A percentile compares a stretch with the other conserved stretches of the same genome.
These are phyloP conservation scores for Sialis lutaria DNA, from an alignment of 2,888 invertebrate species.

Conservation along the genomic window DNA sequence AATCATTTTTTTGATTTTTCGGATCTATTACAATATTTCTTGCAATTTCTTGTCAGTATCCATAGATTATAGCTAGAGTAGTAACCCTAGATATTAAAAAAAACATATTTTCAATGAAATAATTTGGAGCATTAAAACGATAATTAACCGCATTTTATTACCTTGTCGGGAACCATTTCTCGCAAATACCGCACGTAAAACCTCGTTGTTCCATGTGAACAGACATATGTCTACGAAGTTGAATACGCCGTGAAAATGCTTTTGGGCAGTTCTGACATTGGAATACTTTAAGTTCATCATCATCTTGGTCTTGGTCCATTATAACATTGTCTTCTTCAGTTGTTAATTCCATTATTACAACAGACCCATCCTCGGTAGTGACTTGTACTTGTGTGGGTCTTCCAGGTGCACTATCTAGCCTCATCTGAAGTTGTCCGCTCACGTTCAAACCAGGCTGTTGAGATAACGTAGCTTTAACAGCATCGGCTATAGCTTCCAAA, in stretches of 20 bases:
- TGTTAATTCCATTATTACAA: constrained; percentile 27
- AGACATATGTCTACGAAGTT: constrained; percentile 40
- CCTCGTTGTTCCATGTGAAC: constrained; percentile 40
- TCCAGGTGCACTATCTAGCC: constrained; percentile 14
- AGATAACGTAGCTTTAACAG: constrained; percentile 19
- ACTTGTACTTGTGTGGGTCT: constrained; percentile 21
- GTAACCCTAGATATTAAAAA: too few species aligned
- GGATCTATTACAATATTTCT: too few species aligned
- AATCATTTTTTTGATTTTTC: too few species aligned
- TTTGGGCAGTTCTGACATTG: constrained; percentile 44
- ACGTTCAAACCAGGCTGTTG: constrained; percentile 17
- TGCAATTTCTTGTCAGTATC: too few species aligned
- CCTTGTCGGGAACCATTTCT: constrained; percentile 45
- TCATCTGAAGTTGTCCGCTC: constrained; percentile 22
- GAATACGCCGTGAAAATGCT: constrained; percentile 39
- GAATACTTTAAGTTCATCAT: constrained; percentile 30
- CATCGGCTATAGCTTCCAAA: constrained; percentile 24
- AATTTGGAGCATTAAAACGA: too few species aligned
- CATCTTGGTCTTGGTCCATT: constrained; percentile 14
- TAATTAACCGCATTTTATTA: too few species aligned
- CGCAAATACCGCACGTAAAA: constrained; percentile 39
- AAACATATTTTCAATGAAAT: too few species aligned
- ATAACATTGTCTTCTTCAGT: constrained; percentile 20
- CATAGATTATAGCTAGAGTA: too few species aligned
- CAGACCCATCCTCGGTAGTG: constrained; percentile 27